Evolutionary conservation across 2,888 invertebrate genomes (phyloP).

Genomic region (Pinctada fucata): DNA sequence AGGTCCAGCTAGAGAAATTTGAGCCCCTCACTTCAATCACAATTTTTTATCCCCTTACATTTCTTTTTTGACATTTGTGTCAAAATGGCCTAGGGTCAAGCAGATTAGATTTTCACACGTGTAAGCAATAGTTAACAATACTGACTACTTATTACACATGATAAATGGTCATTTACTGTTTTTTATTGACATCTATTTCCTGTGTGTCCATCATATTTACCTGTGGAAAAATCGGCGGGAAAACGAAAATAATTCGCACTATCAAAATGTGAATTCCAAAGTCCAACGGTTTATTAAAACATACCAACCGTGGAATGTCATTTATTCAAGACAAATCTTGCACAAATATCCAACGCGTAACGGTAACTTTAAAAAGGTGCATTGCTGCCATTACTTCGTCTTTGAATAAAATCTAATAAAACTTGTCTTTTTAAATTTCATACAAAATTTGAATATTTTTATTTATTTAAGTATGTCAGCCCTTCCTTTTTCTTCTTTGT

Average conservation of each 20-base stretch:
- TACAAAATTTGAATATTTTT: too few relatives aligned
- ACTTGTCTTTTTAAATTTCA: too few relatives aligned
- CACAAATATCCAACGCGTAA: too few relatives aligned
- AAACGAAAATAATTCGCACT: background rate
- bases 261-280: background rate
- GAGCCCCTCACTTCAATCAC: too few relatives aligned
- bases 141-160: background rate
- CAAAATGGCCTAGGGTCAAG: background rate
- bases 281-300: background rate
- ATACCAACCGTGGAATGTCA: too few relatives aligned
- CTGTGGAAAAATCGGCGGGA: background rate
- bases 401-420: too few relatives aligned
- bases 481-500: too few relatives aligned
- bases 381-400: too few relatives aligned
- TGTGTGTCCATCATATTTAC: background rate
- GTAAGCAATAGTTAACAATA: background rate
- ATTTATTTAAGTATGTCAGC: too few relatives aligned
- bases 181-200: background rate
- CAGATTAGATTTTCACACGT: background rate
- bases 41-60: background rate
- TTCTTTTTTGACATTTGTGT: background rate
- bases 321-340: background rate
- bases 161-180: background rate
- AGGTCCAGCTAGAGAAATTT: too few relatives aligned
- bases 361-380: too few relatives aligned